Conservation (phyloP, 2,113 vertebrate species). For the Edolisoma coerulescens region DNA sequence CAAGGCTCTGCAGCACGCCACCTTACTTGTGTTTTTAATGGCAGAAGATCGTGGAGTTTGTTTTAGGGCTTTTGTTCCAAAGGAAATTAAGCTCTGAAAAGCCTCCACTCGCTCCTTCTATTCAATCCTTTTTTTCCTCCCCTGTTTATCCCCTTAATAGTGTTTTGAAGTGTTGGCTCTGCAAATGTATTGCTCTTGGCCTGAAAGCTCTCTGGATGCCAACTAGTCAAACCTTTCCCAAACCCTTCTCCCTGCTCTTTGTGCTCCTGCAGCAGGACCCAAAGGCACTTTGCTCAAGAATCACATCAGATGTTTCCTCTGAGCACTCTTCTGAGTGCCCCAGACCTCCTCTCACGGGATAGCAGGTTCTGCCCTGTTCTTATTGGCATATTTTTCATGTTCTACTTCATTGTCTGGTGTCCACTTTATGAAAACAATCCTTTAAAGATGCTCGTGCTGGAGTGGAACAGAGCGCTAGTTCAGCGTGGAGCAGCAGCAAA, state of each 20-base stretch:
- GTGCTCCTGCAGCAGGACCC: neutral
- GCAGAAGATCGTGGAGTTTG: neutral
- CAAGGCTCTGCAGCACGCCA: neutral
- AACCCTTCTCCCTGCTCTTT: neutral
- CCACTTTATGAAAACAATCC: constrained; percentile 60
- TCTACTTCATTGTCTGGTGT: constrained; percentile 7
- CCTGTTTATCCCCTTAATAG: neutral
- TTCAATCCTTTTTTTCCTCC: neutral
- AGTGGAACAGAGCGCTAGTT: neutral
- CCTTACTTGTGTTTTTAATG: neutral
- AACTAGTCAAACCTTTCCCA: neutral
- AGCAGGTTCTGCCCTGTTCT: constrained; percentile 15
- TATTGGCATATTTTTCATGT: constrained; percentile 50
- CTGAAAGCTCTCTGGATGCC: neutral
- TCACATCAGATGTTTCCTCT: neutral
- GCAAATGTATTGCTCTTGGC: neutral
- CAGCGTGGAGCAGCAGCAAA: neutral
- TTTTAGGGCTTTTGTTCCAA: constrained; percentile 15
- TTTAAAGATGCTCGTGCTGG: neutral
- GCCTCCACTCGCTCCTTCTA: neutral
- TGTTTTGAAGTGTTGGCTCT: neutral
- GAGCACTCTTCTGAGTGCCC: neutral
- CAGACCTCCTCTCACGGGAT: neutral
- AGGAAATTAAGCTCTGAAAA: constrained; percentile 2
- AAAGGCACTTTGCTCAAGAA: neutral